Conservation (phyloP, 1,140 invertebrate genomes). For the Anastatus disparis region DNA sequence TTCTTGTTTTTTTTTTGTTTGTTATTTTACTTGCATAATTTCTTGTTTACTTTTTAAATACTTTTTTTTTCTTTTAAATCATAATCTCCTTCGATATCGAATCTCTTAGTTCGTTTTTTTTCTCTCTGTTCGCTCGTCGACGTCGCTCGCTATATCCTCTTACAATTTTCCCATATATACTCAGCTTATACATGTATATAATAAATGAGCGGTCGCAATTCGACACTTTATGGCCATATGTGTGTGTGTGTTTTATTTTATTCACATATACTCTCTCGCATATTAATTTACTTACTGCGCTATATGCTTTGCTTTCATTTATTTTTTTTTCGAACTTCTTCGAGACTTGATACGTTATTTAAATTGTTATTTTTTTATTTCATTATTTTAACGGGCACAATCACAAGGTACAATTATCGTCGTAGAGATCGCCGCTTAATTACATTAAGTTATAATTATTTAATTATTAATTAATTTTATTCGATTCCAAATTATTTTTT, state of each 20-base stretch:
- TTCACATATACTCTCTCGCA: background rate
- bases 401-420: conserved; percentile 23
- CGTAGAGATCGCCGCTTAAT: too few relatives aligned
- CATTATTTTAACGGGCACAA: conserved; percentile 27
- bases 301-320: background rate
- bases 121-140: too few relatives aligned
- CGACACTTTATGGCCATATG: conserved; percentile 21
- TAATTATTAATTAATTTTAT: too few relatives aligned
- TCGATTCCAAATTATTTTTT: too few relatives aligned
- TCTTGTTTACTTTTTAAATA: conserved; percentile 14
- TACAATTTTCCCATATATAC: too few relatives aligned
- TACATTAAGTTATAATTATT: too few relatives aligned
- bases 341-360: too few relatives aligned
- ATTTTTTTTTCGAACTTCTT: background rate
- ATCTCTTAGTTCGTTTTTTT: conserved; percentile 9
- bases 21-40: conserved; percentile 15
- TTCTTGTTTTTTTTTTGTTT: background rate
- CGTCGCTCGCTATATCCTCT: too few relatives aligned
- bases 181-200: conserved; percentile 13
- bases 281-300: too few relatives aligned
- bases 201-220: conserved; percentile 16
- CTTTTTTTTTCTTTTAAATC: conserved; percentile 3
- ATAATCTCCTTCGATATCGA: conserved; percentile 5
- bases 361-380: too few relatives aligned
- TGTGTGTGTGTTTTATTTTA: background rate